Percentiles rank a stretch among this genome's conserved stretches.
These are phyloP conservation scores for Picus viridis DNA, from an alignment of 2,797 vertebrate genomes.

Conservation along the genomic window DNA sequence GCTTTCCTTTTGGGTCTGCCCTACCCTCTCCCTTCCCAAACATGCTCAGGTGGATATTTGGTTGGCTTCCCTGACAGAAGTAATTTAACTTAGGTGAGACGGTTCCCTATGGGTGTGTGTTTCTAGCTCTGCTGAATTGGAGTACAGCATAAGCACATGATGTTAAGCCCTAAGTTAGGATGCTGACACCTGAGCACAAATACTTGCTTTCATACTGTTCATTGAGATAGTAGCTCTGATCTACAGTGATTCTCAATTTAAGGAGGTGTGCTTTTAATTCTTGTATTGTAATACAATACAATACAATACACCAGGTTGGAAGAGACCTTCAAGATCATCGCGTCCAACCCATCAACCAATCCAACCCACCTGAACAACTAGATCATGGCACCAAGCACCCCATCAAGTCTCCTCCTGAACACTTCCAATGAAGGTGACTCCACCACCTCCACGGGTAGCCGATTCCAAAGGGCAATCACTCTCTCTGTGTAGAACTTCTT, in stretches of 20 bases:
- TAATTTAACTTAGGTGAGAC: background rate
- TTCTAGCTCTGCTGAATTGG: background rate
- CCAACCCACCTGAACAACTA: too few relatives aligned
- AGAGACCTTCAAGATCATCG: too few relatives aligned
- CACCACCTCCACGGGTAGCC: too few relatives aligned
- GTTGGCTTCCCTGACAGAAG: background rate
- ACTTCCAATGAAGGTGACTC: too few relatives aligned
- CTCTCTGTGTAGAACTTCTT: too few relatives aligned
- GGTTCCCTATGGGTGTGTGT: rapidly evolving
- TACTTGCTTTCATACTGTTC: background rate
- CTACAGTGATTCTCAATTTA: background rate
- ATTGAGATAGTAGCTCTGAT: background rate
- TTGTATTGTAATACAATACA: background rate
- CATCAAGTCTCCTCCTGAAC: too few relatives aligned
- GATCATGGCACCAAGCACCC: too few relatives aligned
- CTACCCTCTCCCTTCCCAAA: background rate
- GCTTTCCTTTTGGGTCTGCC: background rate
- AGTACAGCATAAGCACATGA: background rate
- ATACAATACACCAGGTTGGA: too few relatives aligned
- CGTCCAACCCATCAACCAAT: too few relatives aligned
- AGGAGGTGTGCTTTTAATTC: background rate
- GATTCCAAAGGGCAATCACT: too few relatives aligned
- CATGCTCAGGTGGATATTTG: background rate
- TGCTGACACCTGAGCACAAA: background rate
- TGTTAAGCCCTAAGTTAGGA: background rate